These are phyloP conservation scores for Mythimna loreyi DNA, from an alignment of 2,888 invertebrate species.

Conservation along the genomic window DNA sequence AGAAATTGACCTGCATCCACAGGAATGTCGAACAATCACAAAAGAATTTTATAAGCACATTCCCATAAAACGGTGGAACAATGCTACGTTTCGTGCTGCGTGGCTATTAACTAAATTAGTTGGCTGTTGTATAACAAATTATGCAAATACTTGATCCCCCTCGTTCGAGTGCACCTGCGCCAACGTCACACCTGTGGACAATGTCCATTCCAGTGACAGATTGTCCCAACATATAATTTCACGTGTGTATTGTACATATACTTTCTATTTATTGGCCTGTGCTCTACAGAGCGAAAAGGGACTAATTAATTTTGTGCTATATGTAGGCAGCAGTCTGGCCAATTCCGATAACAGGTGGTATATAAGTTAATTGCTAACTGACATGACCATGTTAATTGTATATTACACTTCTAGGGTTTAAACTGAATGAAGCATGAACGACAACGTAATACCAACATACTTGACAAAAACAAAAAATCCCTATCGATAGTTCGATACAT, in stretches of 20 bases:
- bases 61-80: slow-evolving; percentile 34
- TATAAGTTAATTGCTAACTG: neutral
- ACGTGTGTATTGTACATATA: neutral
- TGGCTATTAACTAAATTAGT: slow-evolving; percentile 57
- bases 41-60: slow-evolving; percentile 33
- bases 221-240: slow-evolving; percentile 33
- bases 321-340: slow-evolving; percentile 4
- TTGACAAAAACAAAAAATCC: neutral
- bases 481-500: slow-evolving; percentile 20
- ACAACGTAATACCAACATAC: neutral
- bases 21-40: slow-evolving; percentile 21
- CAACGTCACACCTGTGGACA: slow-evolving; percentile 59
- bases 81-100: slow-evolving; percentile 43
- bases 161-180: slow-evolving; percentile 55
- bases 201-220: slow-evolving; percentile 41
- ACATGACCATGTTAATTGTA: neutral
- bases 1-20: neutral
- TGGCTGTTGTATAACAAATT: slow-evolving; percentile 56
- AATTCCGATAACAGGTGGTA: slow-evolving; percentile 3
- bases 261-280: slow-evolving; percentile 11
- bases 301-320: slow-evolving; percentile 29
- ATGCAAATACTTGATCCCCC: slow-evolving; percentile 61
- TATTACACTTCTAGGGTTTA: neutral
- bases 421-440: neutral
- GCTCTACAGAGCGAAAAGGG: slow-evolving; percentile 31